phyloP scores from a whole-genome alignment of 1,140 invertebrate species.

The Drosophila jambulina region DNA sequence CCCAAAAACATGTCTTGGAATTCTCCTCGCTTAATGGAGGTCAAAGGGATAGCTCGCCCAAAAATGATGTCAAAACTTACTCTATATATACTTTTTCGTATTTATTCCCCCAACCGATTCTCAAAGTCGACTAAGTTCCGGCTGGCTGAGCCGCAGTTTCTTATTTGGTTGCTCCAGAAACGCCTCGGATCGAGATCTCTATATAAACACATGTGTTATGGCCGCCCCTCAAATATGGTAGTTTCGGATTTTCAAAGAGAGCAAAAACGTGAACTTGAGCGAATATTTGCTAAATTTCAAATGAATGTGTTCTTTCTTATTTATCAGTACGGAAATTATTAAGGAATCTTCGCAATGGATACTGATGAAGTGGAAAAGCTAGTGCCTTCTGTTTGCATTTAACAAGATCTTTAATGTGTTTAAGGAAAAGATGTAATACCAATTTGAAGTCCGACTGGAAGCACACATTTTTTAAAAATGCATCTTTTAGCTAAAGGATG shows the following conservation, averaged over 20 bases:
- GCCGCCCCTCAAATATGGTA: background rate
- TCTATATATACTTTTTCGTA: conserved; percentile 3
- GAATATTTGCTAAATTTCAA: background rate
- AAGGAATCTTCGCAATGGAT: background rate
- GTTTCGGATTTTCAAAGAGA: conserved; percentile 15
- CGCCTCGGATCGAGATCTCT: conserved; percentile 12
- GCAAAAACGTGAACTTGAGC: conserved; percentile 1
- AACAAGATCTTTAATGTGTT: background rate
- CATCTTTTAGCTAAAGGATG: background rate
- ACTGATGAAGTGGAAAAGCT: no score
- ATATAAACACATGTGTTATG: conserved; percentile 51
- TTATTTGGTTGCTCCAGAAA: conserved; percentile 27
- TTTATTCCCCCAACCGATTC: conserved; percentile 22
- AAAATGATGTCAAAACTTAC: background rate
- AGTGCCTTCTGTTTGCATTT: background rate
- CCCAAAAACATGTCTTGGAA: conserved; percentile 38
- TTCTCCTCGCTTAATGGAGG: background rate
- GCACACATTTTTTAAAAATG: background rate
- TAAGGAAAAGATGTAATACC: background rate
- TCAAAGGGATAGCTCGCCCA: background rate
- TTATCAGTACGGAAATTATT: background rate
- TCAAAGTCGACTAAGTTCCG: conserved; percentile 46
- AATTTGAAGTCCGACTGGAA: background rate
- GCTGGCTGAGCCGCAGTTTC: conserved; percentile 19
- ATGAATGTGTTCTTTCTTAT: background rate